Conservation (phyloP, 2,888 invertebrate species). For the Deilephila elpenor region DNA sequence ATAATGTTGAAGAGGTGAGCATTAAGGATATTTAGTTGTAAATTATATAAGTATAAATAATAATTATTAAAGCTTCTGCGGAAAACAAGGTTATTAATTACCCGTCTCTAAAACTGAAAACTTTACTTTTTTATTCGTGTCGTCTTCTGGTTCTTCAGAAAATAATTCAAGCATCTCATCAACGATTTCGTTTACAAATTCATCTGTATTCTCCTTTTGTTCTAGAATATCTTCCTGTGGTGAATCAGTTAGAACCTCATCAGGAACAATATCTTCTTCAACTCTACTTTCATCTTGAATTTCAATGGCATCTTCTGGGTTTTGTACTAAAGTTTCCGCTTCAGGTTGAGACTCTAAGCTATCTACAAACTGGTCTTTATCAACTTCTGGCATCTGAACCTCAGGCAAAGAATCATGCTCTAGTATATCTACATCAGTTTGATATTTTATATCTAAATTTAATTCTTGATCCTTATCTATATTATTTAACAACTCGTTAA, state of each 20-base stretch:
- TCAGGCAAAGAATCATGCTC: background rate
- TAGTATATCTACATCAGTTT: background rate
- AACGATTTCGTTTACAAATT: slow-evolving; percentile 32
- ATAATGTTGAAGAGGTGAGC: background rate
- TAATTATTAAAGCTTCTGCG: slow-evolving; percentile 22
- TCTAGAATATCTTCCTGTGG: background rate
- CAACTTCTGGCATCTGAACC: background rate
- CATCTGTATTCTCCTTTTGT: slow-evolving; percentile 3
- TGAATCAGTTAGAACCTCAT: background rate
- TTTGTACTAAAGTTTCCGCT: slow-evolving; percentile 27
- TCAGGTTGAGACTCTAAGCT: slow-evolving; percentile 16
- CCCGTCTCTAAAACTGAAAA: slow-evolving; percentile 64
- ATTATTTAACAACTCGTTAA: slow-evolving; percentile 39
- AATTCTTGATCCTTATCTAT: slow-evolving; percentile 17
- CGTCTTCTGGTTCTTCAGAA: slow-evolving; percentile 50
- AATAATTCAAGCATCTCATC: slow-evolving; percentile 44
- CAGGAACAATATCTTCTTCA: background rate
- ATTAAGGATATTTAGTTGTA: no score
- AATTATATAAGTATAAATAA: no score
- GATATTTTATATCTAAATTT: slow-evolving; percentile 20
- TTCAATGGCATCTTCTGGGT: slow-evolving; percentile 31
- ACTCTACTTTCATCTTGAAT: slow-evolving; percentile 31
- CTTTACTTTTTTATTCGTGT: slow-evolving; percentile 66
- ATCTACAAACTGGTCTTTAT: slow-evolving; percentile 32
- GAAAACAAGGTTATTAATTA: slow-evolving; percentile 56